These are phyloP conservation scores for Scophthalmus maximus DNA, from an alignment of 2,113 vertebrate genomes.

Conservation along the genomic window DNA sequence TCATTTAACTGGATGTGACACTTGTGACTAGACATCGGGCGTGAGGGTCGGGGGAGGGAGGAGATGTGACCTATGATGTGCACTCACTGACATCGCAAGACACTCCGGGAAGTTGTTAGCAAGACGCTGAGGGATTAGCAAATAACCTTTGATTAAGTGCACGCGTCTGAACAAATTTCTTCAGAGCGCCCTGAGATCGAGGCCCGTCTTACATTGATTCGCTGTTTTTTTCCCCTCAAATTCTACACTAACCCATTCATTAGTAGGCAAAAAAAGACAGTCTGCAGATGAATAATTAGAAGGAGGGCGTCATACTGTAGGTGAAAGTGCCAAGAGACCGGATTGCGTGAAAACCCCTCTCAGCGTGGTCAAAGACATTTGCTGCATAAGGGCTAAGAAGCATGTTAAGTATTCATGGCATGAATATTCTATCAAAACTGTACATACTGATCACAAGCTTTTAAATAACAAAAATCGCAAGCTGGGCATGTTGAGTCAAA, in stretches of 20 bases:
- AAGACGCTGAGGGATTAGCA: slow-evolving; percentile 26
- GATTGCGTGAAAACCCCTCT: slow-evolving; percentile 31
- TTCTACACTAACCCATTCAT: slow-evolving; percentile 20
- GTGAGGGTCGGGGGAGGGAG: neutral
- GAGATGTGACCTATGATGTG: slow-evolving; percentile 11
- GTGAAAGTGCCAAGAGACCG: slow-evolving; percentile 29
- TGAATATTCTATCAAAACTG: slow-evolving; percentile 76
- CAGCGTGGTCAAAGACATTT: slow-evolving; percentile 40
- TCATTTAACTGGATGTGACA: slow-evolving; percentile 47
- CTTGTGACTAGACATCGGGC: neutral
- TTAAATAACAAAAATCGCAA: slow-evolving; percentile 70
- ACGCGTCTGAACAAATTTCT: slow-evolving; percentile 40
- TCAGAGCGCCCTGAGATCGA: slow-evolving; percentile 10
- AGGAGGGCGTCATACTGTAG: slow-evolving; percentile 12
- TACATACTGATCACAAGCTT: slow-evolving; percentile 67
- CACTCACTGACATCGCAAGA: slow-evolving; percentile 10
- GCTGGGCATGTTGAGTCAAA: slow-evolving; percentile 70
- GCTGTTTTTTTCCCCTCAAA: neutral
- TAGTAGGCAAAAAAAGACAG: slow-evolving; percentile 31
- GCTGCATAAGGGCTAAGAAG: slow-evolving; percentile 43
- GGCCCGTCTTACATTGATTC: too few species aligned
- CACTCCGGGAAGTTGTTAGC: slow-evolving; percentile 52
- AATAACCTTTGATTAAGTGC: slow-evolving; percentile 56
- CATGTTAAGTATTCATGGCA: slow-evolving; percentile 65
- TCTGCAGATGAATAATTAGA: slow-evolving; percentile 14